phyloP scores from a whole-genome alignment of 2,888 invertebrate species.

The Tachina grossa region DNA sequence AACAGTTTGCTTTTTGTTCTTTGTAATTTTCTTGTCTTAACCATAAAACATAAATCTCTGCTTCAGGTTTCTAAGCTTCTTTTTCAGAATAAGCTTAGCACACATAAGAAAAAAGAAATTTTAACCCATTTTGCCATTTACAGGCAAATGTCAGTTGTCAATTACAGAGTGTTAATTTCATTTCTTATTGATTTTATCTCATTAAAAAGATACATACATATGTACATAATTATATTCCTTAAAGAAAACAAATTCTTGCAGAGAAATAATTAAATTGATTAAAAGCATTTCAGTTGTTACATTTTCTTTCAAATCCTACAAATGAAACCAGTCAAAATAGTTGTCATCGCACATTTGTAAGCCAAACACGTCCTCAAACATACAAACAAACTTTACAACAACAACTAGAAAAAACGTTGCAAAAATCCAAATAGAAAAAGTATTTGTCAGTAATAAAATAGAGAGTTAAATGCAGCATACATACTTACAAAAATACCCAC shows the following conservation, averaged over 20 bases:
- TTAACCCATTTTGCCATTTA: conserved; percentile 68
- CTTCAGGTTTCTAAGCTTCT: conserved; percentile 20
- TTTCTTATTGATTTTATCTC: conserved; percentile 40
- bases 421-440: conserved; percentile 18
- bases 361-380: conserved; percentile 32
- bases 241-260: conserved; percentile 14
- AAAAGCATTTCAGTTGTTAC: conserved; percentile 21
- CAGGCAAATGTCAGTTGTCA: conserved; percentile 38
- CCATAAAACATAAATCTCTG: conserved; percentile 41
- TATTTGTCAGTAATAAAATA: conserved; percentile 45
- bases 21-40: conserved; percentile 47
- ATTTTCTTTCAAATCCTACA: conserved; percentile 32
- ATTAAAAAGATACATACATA: conserved; percentile 16
- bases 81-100: not conserved
- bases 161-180: conserved; percentile 61
- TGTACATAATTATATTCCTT: conserved; percentile 52
- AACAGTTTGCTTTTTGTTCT: conserved; percentile 16
- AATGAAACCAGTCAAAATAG: conserved; percentile 57
- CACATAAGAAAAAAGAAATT: not conserved
- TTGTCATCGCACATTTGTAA: conserved; percentile 56
- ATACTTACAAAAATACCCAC: not conserved
- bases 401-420: conserved; percentile 7
- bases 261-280: conserved; percentile 17
- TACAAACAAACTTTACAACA: not conserved
- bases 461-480: conserved; percentile 31